A percentile compares a stretch with the other conserved stretches of the same genome.
phyloP scores from a whole-genome alignment of 2,888 invertebrate genomes.

The Catocala sponsa region DNA sequence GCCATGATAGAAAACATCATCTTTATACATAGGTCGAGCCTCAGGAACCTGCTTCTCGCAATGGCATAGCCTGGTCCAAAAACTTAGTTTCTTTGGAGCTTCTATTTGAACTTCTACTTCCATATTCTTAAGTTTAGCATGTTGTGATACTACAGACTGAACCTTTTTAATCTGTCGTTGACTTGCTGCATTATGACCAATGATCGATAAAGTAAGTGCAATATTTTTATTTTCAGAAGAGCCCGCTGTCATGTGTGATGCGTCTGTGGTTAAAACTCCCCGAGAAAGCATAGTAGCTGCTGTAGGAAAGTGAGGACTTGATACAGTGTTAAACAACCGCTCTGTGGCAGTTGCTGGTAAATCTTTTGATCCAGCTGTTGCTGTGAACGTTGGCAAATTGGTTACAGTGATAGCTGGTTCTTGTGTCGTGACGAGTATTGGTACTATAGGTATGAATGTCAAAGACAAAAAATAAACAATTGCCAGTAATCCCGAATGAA shows the following conservation, averaged over 20 bases:
- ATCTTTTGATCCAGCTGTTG: conserved; percentile 28
- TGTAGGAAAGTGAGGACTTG: conserved; percentile 70
- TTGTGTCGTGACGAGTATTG: conserved; percentile 68
- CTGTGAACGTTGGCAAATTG: conserved; percentile 68
- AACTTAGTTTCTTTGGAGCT: conserved; percentile 54
- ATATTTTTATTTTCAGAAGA: conserved; percentile 47
- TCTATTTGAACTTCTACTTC: conserved; percentile 39
- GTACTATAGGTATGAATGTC: conserved; percentile 71
- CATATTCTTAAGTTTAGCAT: conserved; percentile 43
- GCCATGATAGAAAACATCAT: conserved; percentile 77
- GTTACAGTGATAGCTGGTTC: conserved; percentile 72
- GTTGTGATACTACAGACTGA: conserved; percentile 59
- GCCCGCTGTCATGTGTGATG: conserved; percentile 53
- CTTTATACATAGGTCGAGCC: conserved; percentile 76
- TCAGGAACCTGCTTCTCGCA: conserved; percentile 74
- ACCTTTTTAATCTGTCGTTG: conserved; percentile 71
- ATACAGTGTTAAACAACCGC: conserved; percentile 47
- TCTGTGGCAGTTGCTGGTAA: conserved; percentile 53
- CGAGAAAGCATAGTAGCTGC: conserved; percentile 68
- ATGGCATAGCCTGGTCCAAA: conserved; percentile 64
- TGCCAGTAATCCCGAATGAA: conserved; percentile 73
- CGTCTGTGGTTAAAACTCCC: conserved; percentile 41
- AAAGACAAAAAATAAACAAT: conserved; percentile 70
- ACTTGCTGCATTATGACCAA: conserved; percentile 53
- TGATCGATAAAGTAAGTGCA: background rate